phyloP scores from a whole-genome alignment of 2,113 vertebrate genomes.

The Dicaeum eximium region DNA sequence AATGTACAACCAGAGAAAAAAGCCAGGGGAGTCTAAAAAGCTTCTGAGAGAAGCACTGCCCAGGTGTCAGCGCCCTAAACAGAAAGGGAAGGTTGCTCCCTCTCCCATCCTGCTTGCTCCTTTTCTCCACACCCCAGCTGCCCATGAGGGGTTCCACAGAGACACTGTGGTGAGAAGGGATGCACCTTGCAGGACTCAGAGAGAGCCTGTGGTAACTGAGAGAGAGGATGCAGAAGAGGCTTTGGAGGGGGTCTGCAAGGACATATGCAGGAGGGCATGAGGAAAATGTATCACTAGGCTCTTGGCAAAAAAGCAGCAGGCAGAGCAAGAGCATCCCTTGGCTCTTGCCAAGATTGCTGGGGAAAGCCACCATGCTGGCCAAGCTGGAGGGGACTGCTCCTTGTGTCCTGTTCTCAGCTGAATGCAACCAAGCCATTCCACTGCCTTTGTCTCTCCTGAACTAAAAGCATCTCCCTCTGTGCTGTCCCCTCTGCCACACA shows the following conservation, averaged over 20 bases:
- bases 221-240: background rate
- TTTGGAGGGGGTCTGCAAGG: background rate
- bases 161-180: background rate
- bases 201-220: background rate
- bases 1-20: background rate
- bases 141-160: background rate
- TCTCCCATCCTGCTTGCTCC: background rate
- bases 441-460: background rate
- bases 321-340: background rate
- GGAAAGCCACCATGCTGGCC: background rate
- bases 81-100: background rate
- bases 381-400: background rate
- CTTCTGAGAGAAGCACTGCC: background rate
- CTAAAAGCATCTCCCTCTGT: background rate
- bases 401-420: background rate
- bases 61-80: background rate
- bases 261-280: accelerated
- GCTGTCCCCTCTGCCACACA: background rate
- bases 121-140: background rate
- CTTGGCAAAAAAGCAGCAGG: background rate
- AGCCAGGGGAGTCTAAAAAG: background rate
- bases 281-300: background rate
- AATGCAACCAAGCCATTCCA: background rate
- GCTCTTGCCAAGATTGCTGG: too few species aligned
- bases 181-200: background rate